A percentile compares a stretch with the other conserved stretches of the same genome.
phyloP scores from a whole-genome alignment of 1,140 invertebrate genomes.

The Lerema accius region DNA sequence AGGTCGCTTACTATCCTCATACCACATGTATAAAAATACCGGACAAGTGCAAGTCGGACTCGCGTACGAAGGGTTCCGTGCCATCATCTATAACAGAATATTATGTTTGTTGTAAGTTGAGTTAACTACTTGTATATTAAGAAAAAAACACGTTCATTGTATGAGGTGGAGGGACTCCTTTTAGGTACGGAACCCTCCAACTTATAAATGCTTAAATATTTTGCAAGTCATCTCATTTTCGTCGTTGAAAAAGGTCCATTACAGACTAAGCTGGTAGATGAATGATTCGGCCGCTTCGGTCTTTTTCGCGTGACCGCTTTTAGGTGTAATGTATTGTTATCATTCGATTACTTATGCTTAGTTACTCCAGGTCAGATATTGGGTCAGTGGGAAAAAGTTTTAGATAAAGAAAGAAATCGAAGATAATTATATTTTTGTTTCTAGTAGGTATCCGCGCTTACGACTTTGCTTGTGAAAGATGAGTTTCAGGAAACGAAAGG shows the following conservation, averaged over 20 bases:
- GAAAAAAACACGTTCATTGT: too few relatives aligned
- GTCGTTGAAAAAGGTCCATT: slow-evolving; percentile 21
- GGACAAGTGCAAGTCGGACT: too few relatives aligned
- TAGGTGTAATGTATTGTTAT: slow-evolving; percentile 29
- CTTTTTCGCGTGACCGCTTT: slow-evolving; percentile 24
- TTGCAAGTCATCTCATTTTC: slow-evolving; percentile 14
- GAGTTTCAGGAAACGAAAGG: too few relatives aligned
- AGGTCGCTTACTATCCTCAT: too few relatives aligned
- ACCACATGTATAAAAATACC: too few relatives aligned
- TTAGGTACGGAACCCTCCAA: not conserved
- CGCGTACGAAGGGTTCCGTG: too few relatives aligned
- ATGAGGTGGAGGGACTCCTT: too few relatives aligned
- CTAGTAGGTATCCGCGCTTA: too few relatives aligned
- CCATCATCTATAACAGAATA: too few relatives aligned
- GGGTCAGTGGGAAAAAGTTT: not conserved
- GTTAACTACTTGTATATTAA: too few relatives aligned
- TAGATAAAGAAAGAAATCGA: not conserved
- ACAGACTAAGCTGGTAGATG: slow-evolving; percentile 17
- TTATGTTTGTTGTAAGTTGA: too few relatives aligned
- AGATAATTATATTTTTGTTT: not conserved
- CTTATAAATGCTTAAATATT: slow-evolving; percentile 5
- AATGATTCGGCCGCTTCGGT: slow-evolving; percentile 18
- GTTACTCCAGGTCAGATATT: slow-evolving; percentile 15
- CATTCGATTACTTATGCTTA: slow-evolving; percentile 23
- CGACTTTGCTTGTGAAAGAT: too few relatives aligned